Evolutionary conservation across 2,113 vertebrate species (phyloP), one percentile per base, ranked within the genome.

Genomic region (Mustela nigripes): DNA sequence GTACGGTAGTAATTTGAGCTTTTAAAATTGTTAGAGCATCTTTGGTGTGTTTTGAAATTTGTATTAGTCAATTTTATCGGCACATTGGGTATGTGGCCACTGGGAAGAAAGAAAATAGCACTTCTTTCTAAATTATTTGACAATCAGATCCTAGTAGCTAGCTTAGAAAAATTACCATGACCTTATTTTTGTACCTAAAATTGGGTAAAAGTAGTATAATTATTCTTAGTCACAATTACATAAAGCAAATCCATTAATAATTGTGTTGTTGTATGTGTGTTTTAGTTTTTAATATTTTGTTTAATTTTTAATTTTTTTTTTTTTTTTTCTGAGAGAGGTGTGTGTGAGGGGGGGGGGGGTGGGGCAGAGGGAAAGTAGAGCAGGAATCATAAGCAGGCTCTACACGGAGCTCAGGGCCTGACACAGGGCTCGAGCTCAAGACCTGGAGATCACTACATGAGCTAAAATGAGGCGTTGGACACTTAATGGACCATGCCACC

Each of bases 11-110:
- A 65, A 74, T 42, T 86, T 74, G 39, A 88, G 65, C 33, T 89
- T 96, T 96, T 62, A 11, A 87, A 76, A 60, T 90, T 65, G 28
- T 89, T 65, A 12, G 22, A 48, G 19, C 22, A 8, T 86, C 71
- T 93, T 80, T 80, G 96, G 39, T 92, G 62, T 92, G 22, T 94
- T 97, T 94, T 97, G 73, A 94, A 93, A 84, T 97, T 58, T 2
- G 3, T 79, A 74, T 31, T 79, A 73, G 76, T 85, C 93, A 31
- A 79, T 97, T 98, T 97, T 92, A 92, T 94, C 82, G 83, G 67
- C 36, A 76, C 14, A 3, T 48, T 87, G 81, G 31, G 24, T 62
- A 48, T 24, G n/a, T 65, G 42, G 28, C 84, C 50, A 67, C 71
- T 82, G 73, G 42, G 71, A 12, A 45, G 81, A 87, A 76, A 50